phyloP scores from a whole-genome alignment of 2,113 vertebrate genomes.

The Cnemophilus loriae region DNA sequence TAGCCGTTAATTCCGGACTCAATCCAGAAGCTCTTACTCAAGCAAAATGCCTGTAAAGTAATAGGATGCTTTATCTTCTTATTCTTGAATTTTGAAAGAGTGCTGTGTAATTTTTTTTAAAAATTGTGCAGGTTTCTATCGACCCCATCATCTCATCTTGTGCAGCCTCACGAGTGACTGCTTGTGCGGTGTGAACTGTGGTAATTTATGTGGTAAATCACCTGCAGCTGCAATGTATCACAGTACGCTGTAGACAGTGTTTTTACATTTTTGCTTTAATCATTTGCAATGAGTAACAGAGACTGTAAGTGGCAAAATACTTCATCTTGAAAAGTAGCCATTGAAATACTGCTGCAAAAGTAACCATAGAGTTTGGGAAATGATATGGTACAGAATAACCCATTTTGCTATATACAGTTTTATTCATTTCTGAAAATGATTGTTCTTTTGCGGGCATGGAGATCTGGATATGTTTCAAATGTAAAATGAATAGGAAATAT shows the following conservation, averaged over 20 bases:
- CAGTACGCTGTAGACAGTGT: not conserved
- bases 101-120: not conserved
- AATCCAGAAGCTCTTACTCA: not conserved
- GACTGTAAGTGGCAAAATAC: constrained; percentile 27
- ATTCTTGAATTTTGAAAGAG: not conserved
- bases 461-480: not conserved
- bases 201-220: not conserved
- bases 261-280: constrained; percentile 2
- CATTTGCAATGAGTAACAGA: constrained; percentile 19
- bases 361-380: not conserved
- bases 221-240: constrained; percentile 6
- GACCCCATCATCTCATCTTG: not conserved
- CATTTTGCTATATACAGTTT: not conserved
- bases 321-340: constrained; percentile 38
- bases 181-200: not conserved
- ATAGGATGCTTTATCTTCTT: not conserved
- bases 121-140: not conserved
- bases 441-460: not conserved
- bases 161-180: not conserved
- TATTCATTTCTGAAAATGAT: constrained; percentile 13
- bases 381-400: not conserved
- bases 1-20: not conserved
- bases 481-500: constrained; percentile 11
- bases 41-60: not conserved
- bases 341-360: not conserved